Evolutionary conservation across 2,888 invertebrate species (phyloP).

Genomic region (Taphrorychus bicolor): DNA sequence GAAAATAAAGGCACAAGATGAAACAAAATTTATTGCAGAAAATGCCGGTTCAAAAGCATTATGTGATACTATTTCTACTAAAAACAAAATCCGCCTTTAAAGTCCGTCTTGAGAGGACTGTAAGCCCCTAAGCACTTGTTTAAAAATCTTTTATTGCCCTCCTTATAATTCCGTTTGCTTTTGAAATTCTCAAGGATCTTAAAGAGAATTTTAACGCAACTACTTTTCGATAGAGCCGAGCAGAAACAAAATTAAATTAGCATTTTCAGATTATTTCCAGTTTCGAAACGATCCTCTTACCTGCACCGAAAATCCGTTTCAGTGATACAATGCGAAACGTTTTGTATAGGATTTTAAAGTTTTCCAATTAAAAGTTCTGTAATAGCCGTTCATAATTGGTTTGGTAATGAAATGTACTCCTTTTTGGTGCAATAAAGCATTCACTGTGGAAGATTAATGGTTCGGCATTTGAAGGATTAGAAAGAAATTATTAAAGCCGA

Average conservation of each 20-base stretch:
- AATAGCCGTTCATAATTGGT: conserved; percentile 23
- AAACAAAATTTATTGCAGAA: too few species aligned
- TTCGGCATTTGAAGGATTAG: neutral
- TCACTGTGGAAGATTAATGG: conserved; percentile 5
- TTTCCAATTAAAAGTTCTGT: conserved; percentile 27
- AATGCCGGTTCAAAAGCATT: too few species aligned
- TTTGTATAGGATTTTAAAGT: conserved; percentile 22
- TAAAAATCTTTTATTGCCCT: neutral
- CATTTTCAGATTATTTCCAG: neutral
- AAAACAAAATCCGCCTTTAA: too few species aligned
- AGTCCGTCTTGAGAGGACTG: too few species aligned
- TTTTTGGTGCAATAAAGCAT: conserved; percentile 17
- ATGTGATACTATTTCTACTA: too few species aligned
- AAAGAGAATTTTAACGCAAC: neutral
- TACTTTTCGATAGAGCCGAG: neutral
- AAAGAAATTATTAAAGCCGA: neutral
- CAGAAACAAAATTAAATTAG: neutral
- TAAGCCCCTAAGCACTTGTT: neutral
- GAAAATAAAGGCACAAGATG: too few species aligned
- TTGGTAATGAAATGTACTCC: conserved; percentile 12
- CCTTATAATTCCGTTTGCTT: neutral
- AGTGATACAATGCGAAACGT: conserved; percentile 18
- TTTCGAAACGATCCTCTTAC: neutral
- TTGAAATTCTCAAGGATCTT: neutral
- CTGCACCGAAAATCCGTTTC: conserved; percentile 9